Percentiles rank a stretch among this genome's conserved stretches.
These are phyloP conservation scores for Enteromius trimaculatus DNA, from an alignment of 2,797 vertebrate genomes.

Conservation along the genomic window DNA sequence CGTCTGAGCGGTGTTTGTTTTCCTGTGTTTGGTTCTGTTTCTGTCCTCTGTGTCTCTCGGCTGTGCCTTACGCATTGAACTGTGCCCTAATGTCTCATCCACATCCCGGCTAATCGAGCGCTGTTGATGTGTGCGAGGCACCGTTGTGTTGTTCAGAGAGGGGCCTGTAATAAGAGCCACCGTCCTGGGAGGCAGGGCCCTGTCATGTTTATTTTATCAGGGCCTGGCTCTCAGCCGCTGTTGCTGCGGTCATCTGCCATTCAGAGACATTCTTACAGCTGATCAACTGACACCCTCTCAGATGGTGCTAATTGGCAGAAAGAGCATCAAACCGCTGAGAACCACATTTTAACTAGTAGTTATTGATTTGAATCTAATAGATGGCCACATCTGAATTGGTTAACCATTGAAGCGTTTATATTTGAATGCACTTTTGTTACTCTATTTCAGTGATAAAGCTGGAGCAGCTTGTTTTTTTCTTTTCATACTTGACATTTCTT, in stretches of 20 bases:
- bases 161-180: slow-evolving; percentile 69
- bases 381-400: neutral
- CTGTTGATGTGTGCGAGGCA: slow-evolving; percentile 16
- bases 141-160: slow-evolving; percentile 60
- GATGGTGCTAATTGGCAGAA: slow-evolving; percentile 34
- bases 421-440: neutral
- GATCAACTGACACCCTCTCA: slow-evolving; percentile 49
- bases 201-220: slow-evolving; percentile 81
- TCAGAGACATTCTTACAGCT: slow-evolving; percentile 51
- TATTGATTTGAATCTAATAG: slow-evolving; percentile 11
- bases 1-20: neutral
- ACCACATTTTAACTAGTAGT: slow-evolving; percentile 27
- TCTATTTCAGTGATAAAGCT: neutral
- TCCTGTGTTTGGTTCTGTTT: neutral
- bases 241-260: slow-evolving; percentile 57
- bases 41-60: neutral
- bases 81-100: slow-evolving; percentile 47
- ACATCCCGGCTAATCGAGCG: slow-evolving; percentile 42
- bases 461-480: neutral
- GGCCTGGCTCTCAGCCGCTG: slow-evolving; percentile 63
- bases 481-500: neutral
- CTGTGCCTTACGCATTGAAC: slow-evolving; percentile 44
- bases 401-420: neutral
- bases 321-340: slow-evolving; percentile 32
- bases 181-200: slow-evolving; percentile 60